A percentile compares a stretch with the other conserved stretches of the same genome.
phyloP scores from a whole-genome alignment of 2,888 invertebrate species.

The Plagodis dolabraria region DNA sequence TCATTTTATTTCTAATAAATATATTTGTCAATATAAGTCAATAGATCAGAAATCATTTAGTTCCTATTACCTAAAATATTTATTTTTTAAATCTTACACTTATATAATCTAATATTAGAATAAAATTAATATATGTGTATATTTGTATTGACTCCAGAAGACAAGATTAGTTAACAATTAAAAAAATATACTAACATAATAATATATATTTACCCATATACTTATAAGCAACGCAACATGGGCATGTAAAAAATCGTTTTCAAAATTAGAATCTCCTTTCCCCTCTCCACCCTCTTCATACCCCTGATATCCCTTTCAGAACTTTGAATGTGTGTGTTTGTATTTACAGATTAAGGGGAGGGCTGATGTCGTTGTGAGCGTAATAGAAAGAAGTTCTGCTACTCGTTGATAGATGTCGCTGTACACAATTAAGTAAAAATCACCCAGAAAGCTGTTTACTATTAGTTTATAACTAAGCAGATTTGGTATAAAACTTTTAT shows the following conservation, averaged over 20 bases:
- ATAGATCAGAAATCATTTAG: too few species aligned
- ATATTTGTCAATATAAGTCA: too few species aligned
- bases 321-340: slow-evolving; percentile 45
- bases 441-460: too few species aligned
- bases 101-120: too few species aligned
- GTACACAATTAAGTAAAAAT: slow-evolving; percentile 1
- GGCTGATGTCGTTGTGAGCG: slow-evolving; percentile 36
- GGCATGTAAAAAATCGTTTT: slow-evolving; percentile 31
- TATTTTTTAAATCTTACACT: too few species aligned
- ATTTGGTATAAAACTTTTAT: too few species aligned
- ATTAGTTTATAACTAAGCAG: too few species aligned
- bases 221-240: slow-evolving; percentile 12
- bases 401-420: slow-evolving; percentile 76
- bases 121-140: too few species aligned
- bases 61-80: too few species aligned
- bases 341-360: slow-evolving; percentile 41
- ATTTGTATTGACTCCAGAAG: not conserved
- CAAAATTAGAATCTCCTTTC: slow-evolving; percentile 37
- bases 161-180: not conserved
- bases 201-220: slow-evolving; percentile 12
- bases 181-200: not conserved
- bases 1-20: not conserved
- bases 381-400: slow-evolving; percentile 56
- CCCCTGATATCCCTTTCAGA: slow-evolving; percentile 36
- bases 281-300: slow-evolving; percentile 35